A percentile compares a stretch with the other conserved stretches of the same genome.
Conservation (phyloP, 2,888 invertebrate genomes). For the Bellardia pandia region DNA sequence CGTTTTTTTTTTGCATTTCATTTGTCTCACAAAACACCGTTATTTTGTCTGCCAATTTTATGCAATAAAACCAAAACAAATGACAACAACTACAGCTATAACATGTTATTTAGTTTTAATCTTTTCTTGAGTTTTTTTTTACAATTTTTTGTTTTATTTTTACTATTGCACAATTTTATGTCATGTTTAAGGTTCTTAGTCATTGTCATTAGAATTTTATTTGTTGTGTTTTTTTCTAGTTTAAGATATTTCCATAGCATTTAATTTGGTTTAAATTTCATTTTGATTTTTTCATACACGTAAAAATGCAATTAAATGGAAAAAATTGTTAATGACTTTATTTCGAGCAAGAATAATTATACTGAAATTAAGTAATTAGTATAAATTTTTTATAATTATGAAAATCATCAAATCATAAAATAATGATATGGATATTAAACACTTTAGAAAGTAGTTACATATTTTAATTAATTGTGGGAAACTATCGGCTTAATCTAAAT, state of each 20-base stretch:
- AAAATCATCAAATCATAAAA: too few relatives aligned
- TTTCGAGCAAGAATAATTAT: not conserved
- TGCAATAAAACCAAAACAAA: not conserved
- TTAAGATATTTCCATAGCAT: not conserved
- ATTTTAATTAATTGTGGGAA: too few relatives aligned
- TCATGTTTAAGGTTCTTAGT: conserved; percentile 19
- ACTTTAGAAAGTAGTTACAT: too few relatives aligned
- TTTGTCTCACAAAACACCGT: too few relatives aligned
- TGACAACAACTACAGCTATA: not conserved
- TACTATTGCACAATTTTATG: conserved; percentile 6
- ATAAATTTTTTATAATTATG: too few relatives aligned
- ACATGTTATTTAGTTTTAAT: not conserved
- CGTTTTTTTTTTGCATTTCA: too few relatives aligned
- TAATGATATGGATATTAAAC: too few relatives aligned
- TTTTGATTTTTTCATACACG: not conserved
- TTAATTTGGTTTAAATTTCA: not conserved
- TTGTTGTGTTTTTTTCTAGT: not conserved
- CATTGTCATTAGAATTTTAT: conserved; percentile 21
- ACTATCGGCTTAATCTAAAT: too few relatives aligned
- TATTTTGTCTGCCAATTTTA: too few relatives aligned
- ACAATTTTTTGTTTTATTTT: not conserved
- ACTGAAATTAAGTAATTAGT: not conserved
- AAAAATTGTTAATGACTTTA: not conserved
- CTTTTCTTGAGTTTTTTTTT: not conserved
- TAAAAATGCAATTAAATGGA: conserved; percentile 9